Evolutionary conservation across 2,888 invertebrate genomes (phyloP).

Genomic region (Spilosoma lubricipeda): DNA sequence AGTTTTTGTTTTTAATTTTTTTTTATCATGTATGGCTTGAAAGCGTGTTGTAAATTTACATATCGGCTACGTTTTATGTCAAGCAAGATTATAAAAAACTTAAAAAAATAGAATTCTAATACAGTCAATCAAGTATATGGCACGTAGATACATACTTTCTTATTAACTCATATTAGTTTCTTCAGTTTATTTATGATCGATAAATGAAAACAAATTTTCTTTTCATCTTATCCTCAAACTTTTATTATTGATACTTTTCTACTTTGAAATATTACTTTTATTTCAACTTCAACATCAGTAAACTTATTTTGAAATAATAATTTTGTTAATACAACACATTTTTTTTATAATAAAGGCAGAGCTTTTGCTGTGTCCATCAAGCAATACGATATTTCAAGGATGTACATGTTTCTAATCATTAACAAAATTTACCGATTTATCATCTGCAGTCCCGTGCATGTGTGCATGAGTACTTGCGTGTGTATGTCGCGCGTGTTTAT

Average conservation of each 20-base stretch:
- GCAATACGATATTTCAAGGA: too few relatives aligned
- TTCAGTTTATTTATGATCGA: not conserved
- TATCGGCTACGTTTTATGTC: constrained; percentile 4
- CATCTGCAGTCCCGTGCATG: too few relatives aligned
- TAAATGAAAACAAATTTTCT: not conserved
- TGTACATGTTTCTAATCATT: too few relatives aligned
- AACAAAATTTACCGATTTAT: too few relatives aligned
- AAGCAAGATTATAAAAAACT: not conserved
- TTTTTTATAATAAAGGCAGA: too few relatives aligned
- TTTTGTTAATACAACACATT: too few relatives aligned
- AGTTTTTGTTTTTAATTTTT: constrained; percentile 15
- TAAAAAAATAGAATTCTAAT: not conserved
- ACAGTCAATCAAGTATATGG: not conserved
- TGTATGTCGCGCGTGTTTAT: too few relatives aligned
- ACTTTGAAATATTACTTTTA: not conserved
- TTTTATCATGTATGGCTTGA: constrained; percentile 6
- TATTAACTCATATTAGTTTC: not conserved
- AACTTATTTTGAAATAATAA: too few relatives aligned
- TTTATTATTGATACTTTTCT: not conserved
- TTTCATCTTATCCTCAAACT: not conserved
- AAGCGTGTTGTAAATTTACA: not conserved
- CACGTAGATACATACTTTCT: not conserved
- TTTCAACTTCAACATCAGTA: not conserved
- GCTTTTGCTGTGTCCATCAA: too few relatives aligned
- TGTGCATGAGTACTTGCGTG: too few relatives aligned